Evolutionary conservation across 2,888 invertebrate species (phyloP), one percentile per base, ranked within the genome.

Genomic region (Trichopoda pennipes): DNA sequence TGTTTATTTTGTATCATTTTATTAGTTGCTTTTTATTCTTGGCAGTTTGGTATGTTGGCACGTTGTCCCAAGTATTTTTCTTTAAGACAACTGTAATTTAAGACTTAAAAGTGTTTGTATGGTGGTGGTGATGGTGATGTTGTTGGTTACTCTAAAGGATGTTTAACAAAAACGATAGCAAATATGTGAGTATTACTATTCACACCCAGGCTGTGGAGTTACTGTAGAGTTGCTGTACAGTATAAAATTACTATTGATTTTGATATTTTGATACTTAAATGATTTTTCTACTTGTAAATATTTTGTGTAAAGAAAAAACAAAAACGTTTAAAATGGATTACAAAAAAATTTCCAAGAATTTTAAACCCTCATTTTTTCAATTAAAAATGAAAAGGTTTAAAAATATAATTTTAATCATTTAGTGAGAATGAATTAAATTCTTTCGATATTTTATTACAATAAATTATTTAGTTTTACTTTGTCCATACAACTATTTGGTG

Each of bases 71-170:
- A 77, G 78, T 69, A 81, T 72, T 28, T 55, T 55, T 28, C 42
- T 55, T 10, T 12, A 42, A 35, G 53, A 61, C 79, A 84, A 81
- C 80, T 82, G 82, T 80, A 84, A 80, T 75, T 68, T 68, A 75
- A 80, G 72, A 77, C 64, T 66, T 72, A 2, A 58, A 78, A 53
- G 68, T 64, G 58, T 44, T 17, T 35, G 58, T 70, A n/a, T 51
- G 35, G 69, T 58, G 32, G 7, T 60, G 14, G 32, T 60, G 53
- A n/a, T 58, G 32, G 7, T 60, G 14, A 19, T 60, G 53, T n/a
- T 35, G 53, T 28, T 35, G 53, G 23, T 70, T 12, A 47, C 49
- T 53, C 17, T 17, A 51, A 61, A 76, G 53, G 51, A 63, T 66
- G 56, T 55, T 63, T 8, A 1, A 28, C 12, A 4, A 61, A 14